Percentiles rank a stretch among this genome's conserved stretches.
phyloP scores from a whole-genome alignment of 2,888 invertebrate species.

The Griposia aprilina region DNA sequence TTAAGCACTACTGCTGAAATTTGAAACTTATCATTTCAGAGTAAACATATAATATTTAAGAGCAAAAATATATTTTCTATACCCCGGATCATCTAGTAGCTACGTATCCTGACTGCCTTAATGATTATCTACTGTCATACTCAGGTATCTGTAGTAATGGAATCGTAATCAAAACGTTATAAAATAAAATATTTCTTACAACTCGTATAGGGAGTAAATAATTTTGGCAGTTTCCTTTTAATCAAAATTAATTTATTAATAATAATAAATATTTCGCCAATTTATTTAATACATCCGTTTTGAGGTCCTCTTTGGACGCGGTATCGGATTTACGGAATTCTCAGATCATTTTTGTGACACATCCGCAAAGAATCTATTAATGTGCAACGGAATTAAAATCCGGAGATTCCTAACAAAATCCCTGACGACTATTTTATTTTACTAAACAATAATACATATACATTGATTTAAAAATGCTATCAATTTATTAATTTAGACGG shows the following conservation, averaged over 20 bases:
- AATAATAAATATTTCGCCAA: slow-evolving; percentile 41
- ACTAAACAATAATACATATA: slow-evolving; percentile 31
- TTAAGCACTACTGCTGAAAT: neutral
- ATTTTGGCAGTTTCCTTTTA: slow-evolving; percentile 41
- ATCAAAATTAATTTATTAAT: slow-evolving; percentile 1
- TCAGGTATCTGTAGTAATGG: slow-evolving; percentile 42
- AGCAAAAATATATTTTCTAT: neutral
- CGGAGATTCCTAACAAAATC: slow-evolving; percentile 15
- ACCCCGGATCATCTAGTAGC: neutral
- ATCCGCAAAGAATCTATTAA: slow-evolving; percentile 4
- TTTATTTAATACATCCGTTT: slow-evolving; percentile 9
- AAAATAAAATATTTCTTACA: neutral
- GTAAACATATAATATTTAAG: neutral
- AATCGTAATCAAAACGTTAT: neutral
- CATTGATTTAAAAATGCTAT: slow-evolving; percentile 44
- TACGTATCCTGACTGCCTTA: slow-evolving; percentile 11
- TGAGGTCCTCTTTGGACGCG: neutral
- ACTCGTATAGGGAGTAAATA: neutral
- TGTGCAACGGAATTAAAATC: slow-evolving; percentile 28
- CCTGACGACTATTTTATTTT: neutral
- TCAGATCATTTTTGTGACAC: slow-evolving; percentile 42
- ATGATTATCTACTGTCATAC: slow-evolving; percentile 10
- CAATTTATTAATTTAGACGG: slow-evolving; percentile 51
- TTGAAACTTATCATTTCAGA: neutral
- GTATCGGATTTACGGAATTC: neutral